Evolutionary conservation across 2,888 invertebrate species (phyloP).

Genomic region (Lepas anatifera): DNA sequence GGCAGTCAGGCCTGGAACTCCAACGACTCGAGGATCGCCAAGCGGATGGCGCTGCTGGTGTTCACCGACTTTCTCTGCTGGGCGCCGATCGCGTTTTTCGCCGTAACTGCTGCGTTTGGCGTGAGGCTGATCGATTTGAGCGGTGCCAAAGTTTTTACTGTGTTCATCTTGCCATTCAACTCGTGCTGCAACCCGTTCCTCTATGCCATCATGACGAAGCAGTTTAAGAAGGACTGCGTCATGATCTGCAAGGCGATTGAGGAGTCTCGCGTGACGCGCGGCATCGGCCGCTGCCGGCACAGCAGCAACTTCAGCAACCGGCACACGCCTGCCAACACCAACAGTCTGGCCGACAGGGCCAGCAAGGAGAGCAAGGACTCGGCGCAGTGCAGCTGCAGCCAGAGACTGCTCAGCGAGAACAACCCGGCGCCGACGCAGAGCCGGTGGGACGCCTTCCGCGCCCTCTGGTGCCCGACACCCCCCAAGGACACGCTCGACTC

Average conservation of each 20-base stretch:
- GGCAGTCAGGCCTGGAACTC: constrained; percentile 91
- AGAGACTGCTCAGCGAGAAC: constrained; percentile 37
- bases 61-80: constrained; percentile 96
- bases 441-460: constrained; percentile 11
- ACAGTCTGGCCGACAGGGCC: constrained; percentile 65
- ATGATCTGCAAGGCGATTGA: constrained; percentile 92
- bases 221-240: constrained; percentile 94
- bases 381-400: constrained; percentile 39
- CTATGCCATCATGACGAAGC: constrained; percentile 93
- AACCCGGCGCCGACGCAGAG: constrained; percentile 26
- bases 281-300: constrained; percentile 72
- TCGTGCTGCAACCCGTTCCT: constrained; percentile 96
- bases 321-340: constrained; percentile 75
- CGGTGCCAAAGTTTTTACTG: constrained; percentile 77
- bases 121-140: constrained; percentile 80
- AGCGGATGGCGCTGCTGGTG: constrained; percentile 89
- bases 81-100: constrained; percentile 95
- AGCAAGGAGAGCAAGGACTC: constrained; percentile 44
- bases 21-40: constrained; percentile 90
- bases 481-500: constrained; percentile 13
- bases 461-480: not conserved
- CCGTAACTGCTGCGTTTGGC: constrained; percentile 85
- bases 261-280: constrained; percentile 77
- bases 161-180: constrained; percentile 89
- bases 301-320: constrained; percentile 77